Conservation (phyloP, 1,140 invertebrate species). For the Drosophila parvula region DNA sequence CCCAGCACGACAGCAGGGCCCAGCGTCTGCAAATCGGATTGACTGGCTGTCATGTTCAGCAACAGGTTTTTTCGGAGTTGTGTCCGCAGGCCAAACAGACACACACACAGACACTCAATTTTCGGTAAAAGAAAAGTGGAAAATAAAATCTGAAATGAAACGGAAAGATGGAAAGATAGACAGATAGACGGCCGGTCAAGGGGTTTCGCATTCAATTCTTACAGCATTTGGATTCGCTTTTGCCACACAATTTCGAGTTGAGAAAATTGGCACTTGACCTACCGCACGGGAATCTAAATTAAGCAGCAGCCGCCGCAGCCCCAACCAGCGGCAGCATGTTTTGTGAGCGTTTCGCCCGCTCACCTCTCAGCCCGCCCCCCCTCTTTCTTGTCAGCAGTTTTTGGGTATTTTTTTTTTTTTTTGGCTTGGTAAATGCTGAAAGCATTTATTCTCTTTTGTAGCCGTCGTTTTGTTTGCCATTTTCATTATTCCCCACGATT, state of each 20-base stretch:
- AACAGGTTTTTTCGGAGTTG: slow-evolving; percentile 28
- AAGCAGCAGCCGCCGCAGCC: slow-evolving; percentile 27
- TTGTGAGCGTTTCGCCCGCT: slow-evolving; percentile 40
- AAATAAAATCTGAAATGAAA: slow-evolving; percentile 14
- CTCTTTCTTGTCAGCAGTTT: slow-evolving; percentile 19
- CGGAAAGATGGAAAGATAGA: background rate
- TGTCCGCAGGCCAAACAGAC: background rate
- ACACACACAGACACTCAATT: background rate
- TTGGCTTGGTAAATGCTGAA: slow-evolving; percentile 9
- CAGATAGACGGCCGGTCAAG: background rate
- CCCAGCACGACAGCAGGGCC: background rate
- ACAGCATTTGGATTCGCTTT: slow-evolving; percentile 38
- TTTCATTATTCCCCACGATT: slow-evolving; percentile 22
- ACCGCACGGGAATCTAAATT: slow-evolving; percentile 79
- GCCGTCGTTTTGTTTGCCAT: slow-evolving; percentile 35
- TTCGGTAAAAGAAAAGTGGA: background rate
- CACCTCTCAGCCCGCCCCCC: background rate
- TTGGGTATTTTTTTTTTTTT: slow-evolving; percentile 14
- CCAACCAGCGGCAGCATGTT: slow-evolving; percentile 47
- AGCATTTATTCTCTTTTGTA: slow-evolving; percentile 35
- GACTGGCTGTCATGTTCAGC: slow-evolving; percentile 20
- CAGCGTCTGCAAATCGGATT: slow-evolving; percentile 14
- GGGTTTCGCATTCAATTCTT: slow-evolving; percentile 28
- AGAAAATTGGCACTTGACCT: slow-evolving; percentile 79
- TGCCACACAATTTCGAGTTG: slow-evolving; percentile 51